Conservation (phyloP, 2,797 vertebrate genomes). For the Acrossocheilus wenchowensis region DNA sequence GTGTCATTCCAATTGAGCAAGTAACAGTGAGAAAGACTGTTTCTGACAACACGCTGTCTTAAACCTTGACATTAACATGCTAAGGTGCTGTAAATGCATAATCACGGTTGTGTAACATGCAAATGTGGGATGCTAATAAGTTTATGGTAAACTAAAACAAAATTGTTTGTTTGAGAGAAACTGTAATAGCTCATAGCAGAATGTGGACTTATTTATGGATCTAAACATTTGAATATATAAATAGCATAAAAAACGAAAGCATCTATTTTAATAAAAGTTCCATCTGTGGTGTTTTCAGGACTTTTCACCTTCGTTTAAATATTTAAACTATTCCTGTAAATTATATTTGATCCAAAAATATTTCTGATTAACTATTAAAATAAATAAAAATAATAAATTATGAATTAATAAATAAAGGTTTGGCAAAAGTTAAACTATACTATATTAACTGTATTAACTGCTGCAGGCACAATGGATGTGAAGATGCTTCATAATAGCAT, state of each 20-base stretch:
- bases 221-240: not conserved
- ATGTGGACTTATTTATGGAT: not conserved
- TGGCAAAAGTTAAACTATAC: too few species aligned
- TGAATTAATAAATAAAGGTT: too few species aligned
- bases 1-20: slow-evolving; percentile 34
- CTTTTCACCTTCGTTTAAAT: not conserved
- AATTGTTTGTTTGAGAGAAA: not conserved
- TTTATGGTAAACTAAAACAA: not conserved
- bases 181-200: not conserved
- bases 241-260: not conserved
- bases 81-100: not conserved
- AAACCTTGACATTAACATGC: not conserved
- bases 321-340: not conserved
- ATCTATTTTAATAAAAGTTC: not conserved
- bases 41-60: not conserved
- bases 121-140: too few species aligned
- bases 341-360: not conserved
- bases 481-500: not conserved
- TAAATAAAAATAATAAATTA: too few species aligned
- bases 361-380: too few species aligned
- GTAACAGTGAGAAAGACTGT: not conserved
- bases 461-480: not conserved
- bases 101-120: not conserved
- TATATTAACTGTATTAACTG: too few species aligned
- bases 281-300: not conserved